These are phyloP conservation scores for Sturnus vulgaris DNA, from an alignment of 2,113 vertebrate species.

Conservation along the genomic window DNA sequence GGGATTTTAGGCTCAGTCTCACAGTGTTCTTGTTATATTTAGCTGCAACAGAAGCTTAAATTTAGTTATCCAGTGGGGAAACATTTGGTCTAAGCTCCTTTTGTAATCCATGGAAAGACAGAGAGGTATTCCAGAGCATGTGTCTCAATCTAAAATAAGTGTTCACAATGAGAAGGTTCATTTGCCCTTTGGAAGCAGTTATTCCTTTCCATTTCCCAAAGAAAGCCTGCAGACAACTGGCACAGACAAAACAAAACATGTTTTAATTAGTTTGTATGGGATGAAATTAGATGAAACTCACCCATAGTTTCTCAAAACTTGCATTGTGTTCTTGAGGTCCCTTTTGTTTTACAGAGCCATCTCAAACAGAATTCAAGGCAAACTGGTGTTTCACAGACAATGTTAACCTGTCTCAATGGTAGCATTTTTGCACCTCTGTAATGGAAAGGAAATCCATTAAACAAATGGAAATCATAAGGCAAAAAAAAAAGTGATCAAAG, in stretches of 20 bases:
- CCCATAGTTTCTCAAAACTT: background rate
- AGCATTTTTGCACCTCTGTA: background rate
- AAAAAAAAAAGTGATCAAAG: background rate
- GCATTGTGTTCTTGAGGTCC: background rate
- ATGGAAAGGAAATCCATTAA: background rate
- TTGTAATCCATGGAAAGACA: background rate
- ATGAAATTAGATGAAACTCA: background rate
- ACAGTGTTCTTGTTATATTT: background rate
- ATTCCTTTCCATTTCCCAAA: background rate
- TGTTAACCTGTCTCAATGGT: background rate
- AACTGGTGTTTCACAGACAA: background rate
- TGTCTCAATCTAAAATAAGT: background rate
- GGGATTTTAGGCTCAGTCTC: background rate
- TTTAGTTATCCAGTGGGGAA: background rate
- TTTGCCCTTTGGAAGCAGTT: background rate
- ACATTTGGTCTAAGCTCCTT: background rate
- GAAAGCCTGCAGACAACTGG: background rate
- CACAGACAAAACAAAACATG: background rate
- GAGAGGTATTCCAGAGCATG: background rate
- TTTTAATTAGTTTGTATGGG: background rate
- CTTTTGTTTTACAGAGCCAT: background rate
- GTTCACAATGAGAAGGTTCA: background rate
- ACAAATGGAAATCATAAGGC: background rate
- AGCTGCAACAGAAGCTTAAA: background rate
- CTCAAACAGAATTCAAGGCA: background rate